Evolutionary conservation across 2,888 invertebrate species (phyloP), one percentile per base, ranked within the genome.

Genomic region (Sarcophaga variegata): DNA sequence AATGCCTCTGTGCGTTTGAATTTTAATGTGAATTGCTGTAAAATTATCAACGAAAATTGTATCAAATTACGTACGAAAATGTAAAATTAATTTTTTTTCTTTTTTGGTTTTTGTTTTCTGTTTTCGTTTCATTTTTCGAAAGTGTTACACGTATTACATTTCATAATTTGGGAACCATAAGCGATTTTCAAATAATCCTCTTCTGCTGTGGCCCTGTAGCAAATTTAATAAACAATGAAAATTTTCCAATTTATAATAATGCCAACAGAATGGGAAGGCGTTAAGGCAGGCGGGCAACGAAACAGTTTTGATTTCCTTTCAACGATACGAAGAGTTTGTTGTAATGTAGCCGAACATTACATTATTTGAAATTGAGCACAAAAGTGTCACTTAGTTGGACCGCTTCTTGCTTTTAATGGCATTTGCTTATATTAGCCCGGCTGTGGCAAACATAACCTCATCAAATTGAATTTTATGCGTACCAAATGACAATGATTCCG

Each of bases 391-490:
- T 76, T 79, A 71, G 20, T 22, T 66, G 70, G 62, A 64, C 64
- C 66, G 63, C 14, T 72, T 63, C 25, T 64, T 63, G 45, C n/a
- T 75, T 17, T 37, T 17, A 59, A n/a, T 25, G 17, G n/a, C 4
- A 14, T 67, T 20, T 12, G 72, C 12, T 27, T 81, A 59, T 49
- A 27, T 20, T 22, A 22, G n/a, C 37, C 37, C 66, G 66, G 62
- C 72, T 80, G 76, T 62, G 25, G 25, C 76, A 83, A 80, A 54
- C 4, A 86, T 70, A 80, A 80, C 79, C 86, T 86, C 83, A 83
- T 80, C 80, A 76, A 83, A 80, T 86, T 86, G 76, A 80, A 86
- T 86, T 83, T 83, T 77, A 80, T 80, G 80, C 67, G 80, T 83
- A 80, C 71, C 86, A 83, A 86, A 83, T 86, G 86, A 78, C 86